Conservation (phyloP, 2,113 vertebrate species). For the Telmatochromis brichardi region DNA sequence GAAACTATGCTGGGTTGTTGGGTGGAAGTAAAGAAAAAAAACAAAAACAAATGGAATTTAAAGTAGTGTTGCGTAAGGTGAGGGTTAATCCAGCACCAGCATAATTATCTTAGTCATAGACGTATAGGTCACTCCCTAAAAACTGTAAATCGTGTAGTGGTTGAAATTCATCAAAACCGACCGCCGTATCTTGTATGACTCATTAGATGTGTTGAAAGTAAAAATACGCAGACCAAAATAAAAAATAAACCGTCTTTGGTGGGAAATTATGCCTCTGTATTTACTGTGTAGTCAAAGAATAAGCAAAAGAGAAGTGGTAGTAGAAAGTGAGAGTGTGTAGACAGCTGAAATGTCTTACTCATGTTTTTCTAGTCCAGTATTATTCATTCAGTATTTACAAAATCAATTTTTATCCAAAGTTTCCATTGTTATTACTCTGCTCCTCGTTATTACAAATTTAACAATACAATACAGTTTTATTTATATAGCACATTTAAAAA, state of each 20-base stretch:
- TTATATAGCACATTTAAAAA: background rate
- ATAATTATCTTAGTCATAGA: background rate
- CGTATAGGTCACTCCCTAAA: slow-evolving; percentile 1
- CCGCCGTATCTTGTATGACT: background rate
- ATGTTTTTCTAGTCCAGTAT: background rate
- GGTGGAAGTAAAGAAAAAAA: background rate
- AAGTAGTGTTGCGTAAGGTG: background rate
- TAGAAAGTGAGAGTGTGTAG: background rate
- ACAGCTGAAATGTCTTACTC: background rate
- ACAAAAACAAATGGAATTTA: rapidly evolving
- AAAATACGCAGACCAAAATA: background rate
- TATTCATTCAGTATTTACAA: background rate
- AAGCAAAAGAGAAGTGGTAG: background rate
- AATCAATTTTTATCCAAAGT: background rate
- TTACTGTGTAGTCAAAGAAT: background rate
- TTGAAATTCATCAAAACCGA: background rate
- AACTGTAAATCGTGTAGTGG: background rate
- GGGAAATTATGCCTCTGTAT: background rate
- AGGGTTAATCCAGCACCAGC: background rate
- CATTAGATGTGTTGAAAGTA: background rate
- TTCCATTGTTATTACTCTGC: background rate
- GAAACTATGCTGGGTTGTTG: background rate
- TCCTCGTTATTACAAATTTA: background rate
- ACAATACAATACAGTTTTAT: background rate
- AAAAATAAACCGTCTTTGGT: background rate